Evolutionary conservation across 2,113 vertebrate species (phyloP).

Genomic region (Aleadryas rufinucha): DNA sequence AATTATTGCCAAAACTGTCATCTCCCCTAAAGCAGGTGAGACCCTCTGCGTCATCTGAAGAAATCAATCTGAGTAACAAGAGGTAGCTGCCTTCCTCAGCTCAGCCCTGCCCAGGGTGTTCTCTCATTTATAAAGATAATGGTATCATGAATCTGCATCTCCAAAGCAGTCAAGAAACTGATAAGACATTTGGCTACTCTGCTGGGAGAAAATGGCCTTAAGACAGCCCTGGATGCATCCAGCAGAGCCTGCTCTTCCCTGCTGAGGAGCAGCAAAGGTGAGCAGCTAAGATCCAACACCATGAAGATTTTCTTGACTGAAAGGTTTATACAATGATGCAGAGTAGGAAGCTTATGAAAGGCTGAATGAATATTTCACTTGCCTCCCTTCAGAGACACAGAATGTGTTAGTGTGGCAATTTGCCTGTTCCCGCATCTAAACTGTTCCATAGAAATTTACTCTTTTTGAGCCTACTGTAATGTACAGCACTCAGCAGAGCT

Average conservation of each 20-base stretch:
- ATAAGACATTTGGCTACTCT: background rate
- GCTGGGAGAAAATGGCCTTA: background rate
- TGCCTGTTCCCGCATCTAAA: background rate
- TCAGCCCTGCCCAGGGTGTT: background rate
- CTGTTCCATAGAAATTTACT: constrained; percentile 24
- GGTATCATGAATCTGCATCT: background rate
- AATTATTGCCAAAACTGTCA: background rate
- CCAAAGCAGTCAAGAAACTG: background rate
- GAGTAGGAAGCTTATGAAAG: background rate
- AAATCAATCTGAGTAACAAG: background rate
- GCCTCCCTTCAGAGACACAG: background rate
- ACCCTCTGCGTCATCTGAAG: background rate
- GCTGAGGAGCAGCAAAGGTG: background rate
- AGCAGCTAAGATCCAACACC: background rate
- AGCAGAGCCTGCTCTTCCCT: background rate
- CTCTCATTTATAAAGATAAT: background rate
- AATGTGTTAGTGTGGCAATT: background rate
- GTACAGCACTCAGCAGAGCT: background rate
- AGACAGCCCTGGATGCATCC: background rate
- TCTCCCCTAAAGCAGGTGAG: background rate
- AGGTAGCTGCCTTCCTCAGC: background rate
- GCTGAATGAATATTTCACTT: background rate
- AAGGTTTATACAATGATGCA: background rate
- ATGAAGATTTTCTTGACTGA: background rate
- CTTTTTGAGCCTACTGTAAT: background rate